Conservation (phyloP, 2,113 vertebrate genomes). For the Cichladusa arquata region DNA sequence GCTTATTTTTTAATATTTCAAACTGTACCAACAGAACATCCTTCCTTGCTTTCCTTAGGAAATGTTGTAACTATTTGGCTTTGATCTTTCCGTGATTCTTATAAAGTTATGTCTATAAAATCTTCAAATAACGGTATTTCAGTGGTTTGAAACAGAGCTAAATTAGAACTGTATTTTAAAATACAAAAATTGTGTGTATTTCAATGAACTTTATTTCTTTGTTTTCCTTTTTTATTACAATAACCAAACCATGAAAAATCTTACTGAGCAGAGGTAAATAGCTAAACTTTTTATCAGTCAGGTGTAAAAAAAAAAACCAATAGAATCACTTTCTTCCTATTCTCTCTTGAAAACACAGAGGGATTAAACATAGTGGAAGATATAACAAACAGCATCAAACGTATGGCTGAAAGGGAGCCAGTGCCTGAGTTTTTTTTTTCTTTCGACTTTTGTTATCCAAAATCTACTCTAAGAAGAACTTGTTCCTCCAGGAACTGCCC, state of each 20-base stretch:
- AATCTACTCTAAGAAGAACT: neutral
- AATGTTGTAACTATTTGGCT: neutral
- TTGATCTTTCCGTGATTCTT: conserved; percentile 39
- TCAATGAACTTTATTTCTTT: neutral
- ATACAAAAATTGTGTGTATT: neutral
- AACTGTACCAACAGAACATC: neutral
- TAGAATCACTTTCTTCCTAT: neutral
- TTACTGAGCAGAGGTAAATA: neutral
- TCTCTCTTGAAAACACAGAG: neutral
- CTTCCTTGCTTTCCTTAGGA: neutral
- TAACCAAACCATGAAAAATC: neutral
- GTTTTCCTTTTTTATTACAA: neutral
- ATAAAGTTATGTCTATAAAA: neutral
- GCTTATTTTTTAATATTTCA: conserved; percentile 14
- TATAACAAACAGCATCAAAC: neutral
- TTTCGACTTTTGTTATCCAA: neutral
- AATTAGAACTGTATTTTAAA: conserved; percentile 1
- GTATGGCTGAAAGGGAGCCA: neutral
- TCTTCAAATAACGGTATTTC: conserved; percentile 1
- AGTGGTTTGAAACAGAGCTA: neutral
- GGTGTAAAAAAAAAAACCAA: neutral
- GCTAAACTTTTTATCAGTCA: neutral
- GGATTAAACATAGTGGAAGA: neutral
- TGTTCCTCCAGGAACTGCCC: neutral
- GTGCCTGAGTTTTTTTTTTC: neutral